Evolutionary conservation across 2,888 invertebrate species (phyloP), one percentile per base, ranked within the genome.

Genomic region (Synergus umbraculus): DNA sequence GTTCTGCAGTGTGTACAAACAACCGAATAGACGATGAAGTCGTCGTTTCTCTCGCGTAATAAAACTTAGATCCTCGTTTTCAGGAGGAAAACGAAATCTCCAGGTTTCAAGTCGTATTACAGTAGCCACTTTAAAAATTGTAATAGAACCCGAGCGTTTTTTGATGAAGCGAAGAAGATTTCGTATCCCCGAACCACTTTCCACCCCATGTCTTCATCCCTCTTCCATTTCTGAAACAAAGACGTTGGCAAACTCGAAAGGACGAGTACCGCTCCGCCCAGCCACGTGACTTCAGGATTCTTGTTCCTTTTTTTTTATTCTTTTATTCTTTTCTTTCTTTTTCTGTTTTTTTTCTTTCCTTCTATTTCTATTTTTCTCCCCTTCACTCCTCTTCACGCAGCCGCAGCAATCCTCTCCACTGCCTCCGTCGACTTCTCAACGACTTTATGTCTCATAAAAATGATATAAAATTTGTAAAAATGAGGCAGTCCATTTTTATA

Each of bases 381-480:
- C 49, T 77, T 76, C 76, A 58, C 69, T 65, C 76, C 73, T 44
- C 49, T 77, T 76, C 76, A 58, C 79, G 69, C 76, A 49, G 29
- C 41, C 63, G 22, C n/a, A 37, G 65, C 41, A 37, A 65, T 7
- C 4, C 63, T 63, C 10, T 69, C 46, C 49, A 12, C 44, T 69
- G 79, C 81, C 84, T 83, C 82, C 85, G 86, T 86, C 88, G 90
- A 88, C 89, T 91, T 89, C 90, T 90, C 88, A 90, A 89, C 89
- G 90, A 91, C 89, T 91, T 91, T 92, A 91, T 91, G 91, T 88
- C 89, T 90, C 91, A 89, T 92, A 92, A 92, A 92, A 92, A 91
- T 90, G 90, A 90, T 91, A 91, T 91, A 92, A 91, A 92, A 92
- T 92, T 92, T 92, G 91, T 91, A 91, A 91, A 91, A 91, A 91